These are phyloP conservation scores for Pipistrellus pygmaeus DNA, from an alignment of 2,797 vertebrate genomes.

Conservation along the genomic window DNA sequence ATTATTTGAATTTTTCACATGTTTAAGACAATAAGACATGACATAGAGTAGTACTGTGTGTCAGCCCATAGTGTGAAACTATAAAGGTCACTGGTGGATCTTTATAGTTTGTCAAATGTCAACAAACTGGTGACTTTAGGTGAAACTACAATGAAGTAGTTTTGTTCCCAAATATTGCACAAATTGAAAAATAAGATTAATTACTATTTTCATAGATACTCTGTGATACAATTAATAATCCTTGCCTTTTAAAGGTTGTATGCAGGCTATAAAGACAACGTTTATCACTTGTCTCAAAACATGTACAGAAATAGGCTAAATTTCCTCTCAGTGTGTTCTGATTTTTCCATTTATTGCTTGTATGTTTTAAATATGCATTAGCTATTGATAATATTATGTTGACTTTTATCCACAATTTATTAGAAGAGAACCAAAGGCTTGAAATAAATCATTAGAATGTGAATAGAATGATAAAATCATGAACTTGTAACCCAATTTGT, in stretches of 20 bases:
- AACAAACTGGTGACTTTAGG: not conserved
- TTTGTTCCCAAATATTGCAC: not conserved
- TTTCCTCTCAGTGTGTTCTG: conserved; percentile 34
- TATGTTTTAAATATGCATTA: conserved; percentile 44
- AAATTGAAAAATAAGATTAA: not conserved
- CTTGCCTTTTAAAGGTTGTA: not conserved
- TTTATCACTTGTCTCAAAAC: not conserved
- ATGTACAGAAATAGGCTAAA: not conserved
- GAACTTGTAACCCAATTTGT: not conserved
- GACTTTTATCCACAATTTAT: not conserved
- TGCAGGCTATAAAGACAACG: not conserved
- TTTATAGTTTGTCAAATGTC: not conserved
- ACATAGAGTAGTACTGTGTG: not conserved
- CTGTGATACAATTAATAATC: not conserved
- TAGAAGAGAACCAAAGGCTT: not conserved
- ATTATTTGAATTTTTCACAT: not conserved
- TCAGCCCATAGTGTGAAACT: not conserved
- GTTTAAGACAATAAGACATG: conserved; percentile 26
- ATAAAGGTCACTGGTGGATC: not conserved
- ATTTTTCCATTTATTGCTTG: not conserved
- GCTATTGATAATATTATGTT: not conserved
- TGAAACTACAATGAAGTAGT: not conserved
- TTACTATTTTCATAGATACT: not conserved
- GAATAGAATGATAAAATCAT: conserved; percentile 52
- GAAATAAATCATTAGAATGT: conserved; percentile 20